A percentile compares a stretch with the other conserved stretches of the same genome.
phyloP scores from a whole-genome alignment of 2,888 invertebrate genomes.

The Acleris laterana region DNA sequence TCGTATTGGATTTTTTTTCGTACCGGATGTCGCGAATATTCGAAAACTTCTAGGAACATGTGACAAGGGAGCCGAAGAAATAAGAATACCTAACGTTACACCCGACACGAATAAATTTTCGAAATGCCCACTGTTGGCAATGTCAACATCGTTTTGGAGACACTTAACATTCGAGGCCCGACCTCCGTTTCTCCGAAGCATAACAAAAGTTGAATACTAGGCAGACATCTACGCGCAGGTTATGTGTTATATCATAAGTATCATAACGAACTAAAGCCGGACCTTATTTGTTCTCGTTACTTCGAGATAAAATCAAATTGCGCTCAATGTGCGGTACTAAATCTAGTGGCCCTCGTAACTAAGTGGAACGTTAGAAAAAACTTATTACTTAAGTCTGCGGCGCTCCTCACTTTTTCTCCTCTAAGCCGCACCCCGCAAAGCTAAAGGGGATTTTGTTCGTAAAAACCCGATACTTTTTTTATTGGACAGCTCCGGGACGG shows the following conservation, averaged over 20 bases:
- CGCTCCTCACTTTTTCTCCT: constrained; percentile 22
- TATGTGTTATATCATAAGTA: background rate
- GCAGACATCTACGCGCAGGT: constrained; percentile 19
- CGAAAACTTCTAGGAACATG: constrained; percentile 18
- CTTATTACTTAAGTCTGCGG: constrained; percentile 24
- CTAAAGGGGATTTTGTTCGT: constrained; percentile 5
- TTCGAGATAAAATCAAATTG: constrained; percentile 30
- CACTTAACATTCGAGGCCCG: constrained; percentile 64
- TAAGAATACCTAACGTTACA: constrained; percentile 24
- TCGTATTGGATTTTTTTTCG: background rate
- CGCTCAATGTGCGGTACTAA: constrained; percentile 25
- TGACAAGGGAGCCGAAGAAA: constrained; percentile 11
- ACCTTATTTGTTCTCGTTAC: constrained; percentile 8
- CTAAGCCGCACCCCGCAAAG: constrained; percentile 9
- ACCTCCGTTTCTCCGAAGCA: constrained; percentile 65
- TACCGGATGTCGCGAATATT: background rate
- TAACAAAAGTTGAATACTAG: constrained; percentile 55
- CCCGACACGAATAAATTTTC: constrained; percentile 28
- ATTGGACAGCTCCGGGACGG: background rate
- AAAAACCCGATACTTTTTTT: constrained; percentile 9
- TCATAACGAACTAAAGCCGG: constrained; percentile 17
- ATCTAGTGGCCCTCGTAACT: constrained; percentile 27
- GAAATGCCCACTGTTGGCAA: constrained; percentile 27
- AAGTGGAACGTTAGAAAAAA: constrained; percentile 29
- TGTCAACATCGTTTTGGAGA: constrained; percentile 39